phyloP scores from a whole-genome alignment of 1,140 invertebrate genomes.

The Pseudomyrmex gracilis region DNA sequence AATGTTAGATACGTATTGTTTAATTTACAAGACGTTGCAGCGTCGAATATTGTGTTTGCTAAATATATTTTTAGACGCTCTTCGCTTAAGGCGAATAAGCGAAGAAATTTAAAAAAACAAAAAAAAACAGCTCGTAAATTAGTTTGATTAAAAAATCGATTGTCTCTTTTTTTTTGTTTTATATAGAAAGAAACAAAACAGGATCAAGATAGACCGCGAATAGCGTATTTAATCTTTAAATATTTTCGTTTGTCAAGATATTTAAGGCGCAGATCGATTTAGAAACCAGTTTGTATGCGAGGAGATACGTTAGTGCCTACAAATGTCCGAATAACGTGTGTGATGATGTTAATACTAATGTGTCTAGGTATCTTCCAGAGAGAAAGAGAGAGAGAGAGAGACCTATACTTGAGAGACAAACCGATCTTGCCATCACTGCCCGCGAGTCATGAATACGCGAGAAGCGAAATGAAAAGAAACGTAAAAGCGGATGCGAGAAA shows the following conservation, averaged over 20 bases:
- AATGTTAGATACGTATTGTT: background rate
- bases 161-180: background rate
- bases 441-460: conserved; percentile 33
- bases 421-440: conserved; percentile 50
- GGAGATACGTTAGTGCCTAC: conserved; percentile 43
- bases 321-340: conserved; percentile 1
- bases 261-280: background rate
- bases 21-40: background rate
- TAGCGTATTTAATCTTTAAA: background rate
- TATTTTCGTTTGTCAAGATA: background rate
- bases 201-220: conserved; percentile 31
- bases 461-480: conserved; percentile 16
- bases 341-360: conserved; percentile 4
- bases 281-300: background rate
- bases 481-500: conserved; percentile 6
- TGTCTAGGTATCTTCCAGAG: conserved; percentile 14
- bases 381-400: too few relatives aligned
- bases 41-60: conserved; percentile 14
- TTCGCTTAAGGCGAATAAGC: too few relatives aligned
- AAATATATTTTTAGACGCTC: conserved; percentile 11
- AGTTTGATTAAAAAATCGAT: background rate
- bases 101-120: too few relatives aligned
- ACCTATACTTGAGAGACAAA: conserved; percentile 7
- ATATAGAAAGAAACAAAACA: background rate
- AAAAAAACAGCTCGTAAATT: background rate